Evolutionary conservation across 2,888 invertebrate species (phyloP), one percentile per base, ranked within the genome.

Genomic region (Drosophila macrospina): DNA sequence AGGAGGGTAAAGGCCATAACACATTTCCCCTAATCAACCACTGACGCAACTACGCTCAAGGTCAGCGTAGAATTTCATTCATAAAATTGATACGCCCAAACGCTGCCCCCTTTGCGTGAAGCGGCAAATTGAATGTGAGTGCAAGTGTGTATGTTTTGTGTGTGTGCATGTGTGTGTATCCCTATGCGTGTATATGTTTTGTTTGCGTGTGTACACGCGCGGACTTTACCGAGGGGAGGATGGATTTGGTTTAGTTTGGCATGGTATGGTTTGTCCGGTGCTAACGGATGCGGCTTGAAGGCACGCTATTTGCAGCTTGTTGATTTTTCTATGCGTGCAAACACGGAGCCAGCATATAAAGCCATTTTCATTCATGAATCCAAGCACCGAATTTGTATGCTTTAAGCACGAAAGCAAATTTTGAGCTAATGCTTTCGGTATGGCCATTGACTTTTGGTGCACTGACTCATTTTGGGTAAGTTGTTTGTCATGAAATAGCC

Each of bases 51-150:
- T 80, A 69, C 74, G 69, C 64, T 77, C 89, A 87, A 87, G 88
- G 87, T 84, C 89, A 72, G 73, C 80, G 79, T 83, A 85, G 65
- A 87, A 85, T 89, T 89, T 89, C 89, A 89, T 89, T 89, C 89
- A 89, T 89, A 89, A 88, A 88, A 86, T 34, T 65, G 62, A 59
- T 71, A 78, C 68, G 65, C 67, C 77, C 74, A 52, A 65, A 64
- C 71, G 80, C n/a, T n/a, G n/a, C n/a, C n/a, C n/a, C n/a, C n/a
- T n/a, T n/a, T 54, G 64, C 48, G 61, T 63, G 20, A 60, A 50
- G 52, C 67, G 63, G 76, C 52, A 74, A 74, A 65, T 39, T 69
- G 64, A 52, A 64, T 71, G 56, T 69, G 41, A 56, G 41, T 42
- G 34, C 39, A 6, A 42, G 42, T 44, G 39, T 48, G 52, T 37